Percentiles rank a stretch among this genome's conserved stretches.
These are phyloP conservation scores for Phrynocephalus versicolor DNA, from an alignment of 2,113 vertebrate species.

Conservation along the genomic window DNA sequence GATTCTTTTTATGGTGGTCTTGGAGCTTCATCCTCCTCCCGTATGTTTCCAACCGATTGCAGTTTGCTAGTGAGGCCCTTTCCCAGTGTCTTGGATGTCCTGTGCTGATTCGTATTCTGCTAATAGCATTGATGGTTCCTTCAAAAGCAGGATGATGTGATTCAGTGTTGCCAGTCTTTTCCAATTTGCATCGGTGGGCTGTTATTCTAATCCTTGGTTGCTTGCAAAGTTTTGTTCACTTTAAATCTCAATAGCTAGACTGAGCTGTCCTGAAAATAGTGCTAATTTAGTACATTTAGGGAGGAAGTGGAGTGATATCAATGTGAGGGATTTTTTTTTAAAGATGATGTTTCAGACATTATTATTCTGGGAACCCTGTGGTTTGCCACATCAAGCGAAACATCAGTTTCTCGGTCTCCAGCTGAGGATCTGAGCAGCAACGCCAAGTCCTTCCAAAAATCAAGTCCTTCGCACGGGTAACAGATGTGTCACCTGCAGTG, in stretches of 20 bases:
- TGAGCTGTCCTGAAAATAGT: neutral
- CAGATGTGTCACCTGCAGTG: conserved; percentile 68
- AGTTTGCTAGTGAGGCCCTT: neutral
- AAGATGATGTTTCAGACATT: conserved; percentile 44
- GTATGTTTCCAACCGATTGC: neutral
- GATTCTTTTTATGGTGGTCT: neutral
- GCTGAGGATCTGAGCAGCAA: conserved; percentile 52
- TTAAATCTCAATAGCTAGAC: neutral
- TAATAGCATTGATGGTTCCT: neutral
- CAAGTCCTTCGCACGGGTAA: conserved; percentile 47
- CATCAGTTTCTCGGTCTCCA: conserved; percentile 60
- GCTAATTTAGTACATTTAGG: neutral
- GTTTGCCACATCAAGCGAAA: conserved; percentile 56
- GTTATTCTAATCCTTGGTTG: neutral
- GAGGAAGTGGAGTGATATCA: neutral
- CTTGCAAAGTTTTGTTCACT: conserved; percentile 6
- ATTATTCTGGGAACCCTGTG: conserved; percentile 55
- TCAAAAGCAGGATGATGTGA: neutral
- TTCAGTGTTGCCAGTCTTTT: neutral
- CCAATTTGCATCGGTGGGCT: neutral
- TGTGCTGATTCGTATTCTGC: neutral
- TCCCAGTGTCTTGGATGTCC: neutral
- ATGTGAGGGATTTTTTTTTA: conserved; percentile 27
- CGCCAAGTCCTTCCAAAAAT: conserved; percentile 61
- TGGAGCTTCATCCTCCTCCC: neutral